phyloP scores from a whole-genome alignment of 2,797 vertebrate species.

The Anguilla anguilla region DNA sequence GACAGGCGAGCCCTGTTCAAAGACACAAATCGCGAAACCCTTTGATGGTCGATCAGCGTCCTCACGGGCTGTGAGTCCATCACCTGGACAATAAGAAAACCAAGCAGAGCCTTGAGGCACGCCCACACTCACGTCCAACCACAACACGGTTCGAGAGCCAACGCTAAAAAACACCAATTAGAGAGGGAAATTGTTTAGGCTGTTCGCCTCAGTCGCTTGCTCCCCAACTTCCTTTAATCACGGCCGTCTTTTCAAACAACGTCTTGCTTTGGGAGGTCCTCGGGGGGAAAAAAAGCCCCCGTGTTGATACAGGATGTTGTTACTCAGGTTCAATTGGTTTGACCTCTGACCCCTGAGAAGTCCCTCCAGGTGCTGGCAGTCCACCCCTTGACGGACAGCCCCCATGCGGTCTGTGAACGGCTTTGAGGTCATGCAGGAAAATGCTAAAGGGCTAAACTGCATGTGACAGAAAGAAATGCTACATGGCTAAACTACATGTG shows the following conservation, averaged over 20 bases:
- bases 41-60: not conserved
- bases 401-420: not conserved
- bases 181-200: not conserved
- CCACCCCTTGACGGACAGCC: slow-evolving; percentile 38
- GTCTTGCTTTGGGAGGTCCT: not conserved
- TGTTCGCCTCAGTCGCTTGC: not conserved
- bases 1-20: not conserved
- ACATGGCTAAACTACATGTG: not conserved
- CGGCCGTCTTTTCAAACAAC: not conserved
- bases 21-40: not conserved
- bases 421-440: not conserved
- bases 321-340: slow-evolving; percentile 73
- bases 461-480: not conserved
- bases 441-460: not conserved
- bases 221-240: not conserved
- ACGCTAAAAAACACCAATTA: not conserved
- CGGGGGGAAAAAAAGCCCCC: slow-evolving; percentile 6
- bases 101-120: not conserved
- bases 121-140: not conserved
- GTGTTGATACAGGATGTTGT: slow-evolving; percentile 67
- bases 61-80: not conserved
- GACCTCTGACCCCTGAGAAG: slow-evolving; percentile 73
- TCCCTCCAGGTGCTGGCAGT: slow-evolving; percentile 77
- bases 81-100: not conserved
- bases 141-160: not conserved